These are phyloP conservation scores for Falcunculus frontatus DNA, from an alignment of 2,113 vertebrate species.

Conservation along the genomic window DNA sequence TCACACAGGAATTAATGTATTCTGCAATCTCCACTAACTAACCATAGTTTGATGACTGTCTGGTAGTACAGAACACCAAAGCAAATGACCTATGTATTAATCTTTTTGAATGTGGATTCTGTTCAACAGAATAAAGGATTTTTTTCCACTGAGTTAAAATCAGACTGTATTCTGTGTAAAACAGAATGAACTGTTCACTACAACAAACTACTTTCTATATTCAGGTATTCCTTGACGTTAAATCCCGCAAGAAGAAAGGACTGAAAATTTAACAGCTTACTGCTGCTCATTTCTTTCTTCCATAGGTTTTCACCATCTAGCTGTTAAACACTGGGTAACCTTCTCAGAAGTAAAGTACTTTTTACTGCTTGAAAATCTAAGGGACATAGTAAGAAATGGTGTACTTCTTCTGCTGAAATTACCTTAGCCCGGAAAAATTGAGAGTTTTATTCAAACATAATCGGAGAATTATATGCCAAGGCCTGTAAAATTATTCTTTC, in stretches of 20 bases:
- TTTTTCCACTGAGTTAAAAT: not conserved
- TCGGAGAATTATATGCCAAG: not conserved
- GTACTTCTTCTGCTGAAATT: not conserved
- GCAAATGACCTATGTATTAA: not conserved
- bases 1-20: not conserved
- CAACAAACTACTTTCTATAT: not conserved
- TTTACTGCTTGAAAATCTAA: not conserved
- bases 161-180: not conserved
- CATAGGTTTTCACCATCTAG: not conserved
- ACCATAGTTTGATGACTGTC: not conserved
- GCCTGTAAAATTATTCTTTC: not conserved
- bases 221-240: not conserved
- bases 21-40: fast-evolving
- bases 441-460: not conserved
- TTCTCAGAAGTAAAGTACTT: not conserved
- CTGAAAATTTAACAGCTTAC: not conserved
- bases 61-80: not conserved
- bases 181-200: not conserved
- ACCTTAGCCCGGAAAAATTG: not conserved
- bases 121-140: not conserved
- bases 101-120: not conserved
- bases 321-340: not conserved
- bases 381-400: not conserved
- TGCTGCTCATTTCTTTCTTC: not conserved
- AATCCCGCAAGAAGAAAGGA: not conserved